Base-by-base conservation (phyloP, 2,888 invertebrate genomes). In the Didymodactylos carnosus region DNA sequence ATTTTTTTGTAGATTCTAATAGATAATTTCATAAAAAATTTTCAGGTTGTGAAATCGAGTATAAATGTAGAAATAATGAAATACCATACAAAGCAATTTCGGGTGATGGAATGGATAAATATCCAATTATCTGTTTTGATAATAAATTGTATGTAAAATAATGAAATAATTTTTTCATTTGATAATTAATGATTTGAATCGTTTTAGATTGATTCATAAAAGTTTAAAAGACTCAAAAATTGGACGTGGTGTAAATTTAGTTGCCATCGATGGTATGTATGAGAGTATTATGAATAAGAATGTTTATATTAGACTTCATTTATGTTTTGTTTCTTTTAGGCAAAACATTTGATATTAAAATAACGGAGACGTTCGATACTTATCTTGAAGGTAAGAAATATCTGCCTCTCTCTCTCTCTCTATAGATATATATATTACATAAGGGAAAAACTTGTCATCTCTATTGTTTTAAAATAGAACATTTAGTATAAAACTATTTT, bases 361-460 rank as follows among this genome's bases (percentile, higher is more conserved):
- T 78, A n/a, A 76, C 77, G 16, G 78, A 79, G 71, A 76, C 76
- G 23, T 82, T 81, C 78, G 82, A 82, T 76, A 81, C 82, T 8
- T 82, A 82, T 76, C 40, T 77, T 25, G 80, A 80, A 75, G 82
- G 81, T 82, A 77, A n/a, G 19, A 35, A 2, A 4, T 23, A 49
- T n/a, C n/a, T n/a, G n/a, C n/a, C n/a, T n/a, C n/a, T n/a, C n/a
- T n/a, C n/a, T n/a, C n/a, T n/a, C n/a, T n/a, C n/a, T n/a, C n/a
- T n/a, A n/a, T 23, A 13, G 7, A 49, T 49, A 49, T 49, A 76
- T 62, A 25, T 39, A 46, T 39, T 13, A 27, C n/a, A n/a, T 53
- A 40, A 25, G 23, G 11, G 39, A 29, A 49, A 70, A 72, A 46
- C 23, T n/a, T 49, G 72, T 16, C n/a, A 49, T 23, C 13, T 49